Evolutionary conservation across 92 coral and sea anemone genomes (phyloP).

Genomic region (Actinernus sp.): DNA sequence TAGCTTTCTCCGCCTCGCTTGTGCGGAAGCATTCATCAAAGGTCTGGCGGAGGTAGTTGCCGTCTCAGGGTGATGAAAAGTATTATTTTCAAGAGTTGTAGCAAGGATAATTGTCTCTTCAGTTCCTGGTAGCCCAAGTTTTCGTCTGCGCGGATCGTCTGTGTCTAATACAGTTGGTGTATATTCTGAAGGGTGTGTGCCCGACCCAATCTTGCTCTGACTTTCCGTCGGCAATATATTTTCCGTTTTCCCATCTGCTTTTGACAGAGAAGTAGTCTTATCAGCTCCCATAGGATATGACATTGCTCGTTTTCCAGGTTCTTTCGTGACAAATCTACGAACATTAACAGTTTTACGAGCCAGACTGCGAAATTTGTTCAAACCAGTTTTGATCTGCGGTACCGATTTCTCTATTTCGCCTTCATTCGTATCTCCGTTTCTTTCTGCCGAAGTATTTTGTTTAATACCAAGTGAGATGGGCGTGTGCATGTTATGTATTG

Average conservation of each 20-base stretch:
- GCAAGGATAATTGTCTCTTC: background rate
- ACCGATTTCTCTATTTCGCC: background rate
- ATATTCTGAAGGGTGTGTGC: background rate
- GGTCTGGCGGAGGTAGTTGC: background rate
- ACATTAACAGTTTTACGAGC: constrained; percentile 69
- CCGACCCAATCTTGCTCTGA: background rate
- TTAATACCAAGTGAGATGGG: constrained; percentile 48
- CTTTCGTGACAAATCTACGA: constrained; percentile 35
- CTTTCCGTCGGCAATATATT: too few relatives aligned
- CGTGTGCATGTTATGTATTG: constrained; percentile 86
- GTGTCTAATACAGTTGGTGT: background rate
- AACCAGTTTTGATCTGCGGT: constrained; percentile 4
- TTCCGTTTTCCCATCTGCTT: background rate
- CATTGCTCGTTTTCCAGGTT: background rate
- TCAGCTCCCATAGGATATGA: background rate
- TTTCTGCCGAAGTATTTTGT: constrained; percentile 5
- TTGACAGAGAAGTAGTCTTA: background rate
- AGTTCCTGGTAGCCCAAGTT: constrained; percentile 11
- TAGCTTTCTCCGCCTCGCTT: constrained; percentile 10
- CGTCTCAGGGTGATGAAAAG: background rate
- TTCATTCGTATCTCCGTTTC: background rate
- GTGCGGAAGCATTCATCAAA: constrained; percentile 24
- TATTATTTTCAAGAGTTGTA: background rate
- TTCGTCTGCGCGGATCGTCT: constrained; percentile 1
- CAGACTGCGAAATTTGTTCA: constrained; percentile 39